Evolutionary conservation across 2,797 vertebrate genomes (phyloP), one percentile per base, ranked within the genome.

Genomic region (Cirrhinus mrigala): DNA sequence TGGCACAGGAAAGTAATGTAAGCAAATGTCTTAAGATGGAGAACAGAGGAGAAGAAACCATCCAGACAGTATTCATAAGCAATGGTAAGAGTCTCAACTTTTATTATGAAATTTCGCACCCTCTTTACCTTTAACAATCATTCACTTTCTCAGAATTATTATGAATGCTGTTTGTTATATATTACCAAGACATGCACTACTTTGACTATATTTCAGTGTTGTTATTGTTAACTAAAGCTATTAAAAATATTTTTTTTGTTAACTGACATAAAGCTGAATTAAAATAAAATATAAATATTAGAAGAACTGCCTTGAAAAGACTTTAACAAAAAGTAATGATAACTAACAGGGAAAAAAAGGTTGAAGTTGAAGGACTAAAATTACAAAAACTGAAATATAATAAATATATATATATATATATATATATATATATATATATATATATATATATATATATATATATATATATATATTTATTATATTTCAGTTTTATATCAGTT

Each of bases 31-130:
- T 37, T 54, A 6, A 37, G 48, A 6, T 69, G 79, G 20, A 24
- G 48, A 12, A 68, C 20, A 54, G 11, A n/a, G 3, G 12, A n/a
- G 79, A 80, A 50, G 79, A 80, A 80, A 22, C 46, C 79, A 52
- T 50, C 50, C 79, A 69, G 79, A 68, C 27, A 69, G 2, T 24
- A 69, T 68, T 24, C 12, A 69, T 3, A 12, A 69, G 20, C 37
- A 29, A 54, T 0, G 27, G 79, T 81, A 33, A 81, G 20, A 50
- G 18, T 68, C 18, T 11, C 11, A 20, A 27, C 8, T 6, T 48
- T 62, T 18, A 29, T 0, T 76, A 7, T 33, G 74, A 3, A 56
- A 77, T 52, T 29, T 29, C 48, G 4, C 9, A 0, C 8, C 16
- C 15, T 37, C 11, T 33, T 50, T 77, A 37, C 20, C 1, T 15